Evolutionary conservation across 2,797 vertebrate genomes (phyloP), one percentile per base, ranked within the genome.

Genomic region (Sciaenops ocellatus): DNA sequence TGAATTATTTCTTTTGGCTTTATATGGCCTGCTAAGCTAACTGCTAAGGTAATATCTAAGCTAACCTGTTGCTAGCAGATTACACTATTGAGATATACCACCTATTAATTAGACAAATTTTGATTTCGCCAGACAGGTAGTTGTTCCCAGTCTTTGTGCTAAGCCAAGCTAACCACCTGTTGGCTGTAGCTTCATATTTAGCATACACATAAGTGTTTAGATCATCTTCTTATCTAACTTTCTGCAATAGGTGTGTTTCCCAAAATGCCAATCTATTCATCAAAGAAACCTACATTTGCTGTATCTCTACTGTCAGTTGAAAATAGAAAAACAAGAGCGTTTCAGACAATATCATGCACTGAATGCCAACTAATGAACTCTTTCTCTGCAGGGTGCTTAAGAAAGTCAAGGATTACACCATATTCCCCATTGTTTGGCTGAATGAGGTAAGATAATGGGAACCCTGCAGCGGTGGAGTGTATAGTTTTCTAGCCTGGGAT

Each of bases 341-440:
- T 38, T 65, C 10, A 74, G 42, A 44, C n/a, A n/a, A 41, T 47
- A 13, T 46, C 13, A 6, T 38, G 12, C 50, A 17, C 38, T 63
- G 54, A 69, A 82, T 76, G n/a, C 51, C 24, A 73, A 74, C 1
- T 78, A 44, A 84, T 66, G 2, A 55, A 24, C 22, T 80, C 28
- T 90, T 73, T 89, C 71, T 38, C 86, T 87, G 55, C 93, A 99
- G 98, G 0, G 80, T 96, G 71, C 87, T 99, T 34, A 94, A 95
- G 71, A 90, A 94, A 50, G 82, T 99, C 47, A 91, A 93, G 76
- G 51, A 79, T 0, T 46, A 93, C 28, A 98, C 96, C 11, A 0
- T 97, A 60, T 96, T 99, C 69, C 98, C 98, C 71, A 0, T 99
- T 67, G 79, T 96, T 83, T 99, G 98, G 98, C 90, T 99, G 76